These are phyloP conservation scores for Etheostoma nigrum DNA, from an alignment of 2,797 vertebrate species.

Conservation along the genomic window DNA sequence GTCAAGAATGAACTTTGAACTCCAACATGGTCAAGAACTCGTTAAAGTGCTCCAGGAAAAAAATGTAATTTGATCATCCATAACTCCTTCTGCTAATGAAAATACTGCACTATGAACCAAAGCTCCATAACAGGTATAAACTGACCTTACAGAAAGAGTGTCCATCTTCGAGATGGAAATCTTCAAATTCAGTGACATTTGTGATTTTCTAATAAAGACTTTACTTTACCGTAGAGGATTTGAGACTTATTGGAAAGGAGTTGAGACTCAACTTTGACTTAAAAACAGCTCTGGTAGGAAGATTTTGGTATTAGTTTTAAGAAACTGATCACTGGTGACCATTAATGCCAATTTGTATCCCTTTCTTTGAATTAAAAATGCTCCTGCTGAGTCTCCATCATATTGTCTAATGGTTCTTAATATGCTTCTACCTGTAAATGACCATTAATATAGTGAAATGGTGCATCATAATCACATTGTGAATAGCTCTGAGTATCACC, in stretches of 20 bases:
- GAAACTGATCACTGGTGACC: not conserved
- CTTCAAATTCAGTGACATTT: not conserved
- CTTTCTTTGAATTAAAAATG: constrained; percentile 23
- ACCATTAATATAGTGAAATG: constrained; percentile 26
- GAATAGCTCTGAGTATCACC: constrained; percentile 36
- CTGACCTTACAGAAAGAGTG: not conserved
- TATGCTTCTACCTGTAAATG: constrained; percentile 30
- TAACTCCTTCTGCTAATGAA: not conserved
- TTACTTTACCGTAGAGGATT: not conserved
- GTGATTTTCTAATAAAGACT: not conserved
- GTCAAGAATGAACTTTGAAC: too few relatives aligned
- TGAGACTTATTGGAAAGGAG: not conserved
- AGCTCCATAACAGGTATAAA: not conserved
- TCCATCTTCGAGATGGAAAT: not conserved
- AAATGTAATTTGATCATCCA: not conserved
- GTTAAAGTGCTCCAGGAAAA: too few relatives aligned
- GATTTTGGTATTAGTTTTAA: not conserved
- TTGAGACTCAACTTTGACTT: not conserved
- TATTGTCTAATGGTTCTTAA: constrained; percentile 21
- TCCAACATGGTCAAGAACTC: not conserved
- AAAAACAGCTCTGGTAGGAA: not conserved
- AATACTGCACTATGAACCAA: not conserved
- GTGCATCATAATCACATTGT: constrained; percentile 39
- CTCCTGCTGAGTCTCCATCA: not conserved
- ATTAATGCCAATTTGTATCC: constrained; percentile 8